Evolutionary conservation across 1,140 invertebrate genomes (phyloP).

Genomic region (Helicoverpa zea): DNA sequence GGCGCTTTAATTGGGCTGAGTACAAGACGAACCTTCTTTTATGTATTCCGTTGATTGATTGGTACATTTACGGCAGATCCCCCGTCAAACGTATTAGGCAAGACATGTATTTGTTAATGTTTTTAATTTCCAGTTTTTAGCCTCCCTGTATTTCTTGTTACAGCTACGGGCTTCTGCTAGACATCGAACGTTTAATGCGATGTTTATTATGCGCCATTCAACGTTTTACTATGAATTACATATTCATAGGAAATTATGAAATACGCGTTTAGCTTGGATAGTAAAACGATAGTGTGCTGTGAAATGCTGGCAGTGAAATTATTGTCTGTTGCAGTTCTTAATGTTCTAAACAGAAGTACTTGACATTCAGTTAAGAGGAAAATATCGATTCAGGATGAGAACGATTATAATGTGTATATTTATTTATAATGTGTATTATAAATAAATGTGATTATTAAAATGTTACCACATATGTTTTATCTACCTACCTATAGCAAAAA

Average conservation of each 20-base stretch:
- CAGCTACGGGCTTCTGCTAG: constrained; percentile 17
- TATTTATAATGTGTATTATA: too few relatives aligned
- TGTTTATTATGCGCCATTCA: constrained; percentile 50
- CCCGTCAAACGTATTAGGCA: constrained; percentile 45
- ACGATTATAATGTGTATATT: too few relatives aligned
- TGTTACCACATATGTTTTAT: too few relatives aligned
- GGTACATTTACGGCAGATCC: constrained; percentile 51
- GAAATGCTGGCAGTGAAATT: constrained; percentile 39
- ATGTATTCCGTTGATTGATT: constrained; percentile 76
- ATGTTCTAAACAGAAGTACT: constrained; percentile 4
- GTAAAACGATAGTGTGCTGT: constrained; percentile 35
- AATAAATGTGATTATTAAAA: too few relatives aligned
- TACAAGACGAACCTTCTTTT: constrained; percentile 56
- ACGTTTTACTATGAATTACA: constrained; percentile 52
- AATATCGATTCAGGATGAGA: not conserved
- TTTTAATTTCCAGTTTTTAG: constrained; percentile 42
- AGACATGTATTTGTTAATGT: constrained; percentile 48
- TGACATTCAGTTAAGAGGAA: not conserved
- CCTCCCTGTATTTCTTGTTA: constrained; percentile 15
- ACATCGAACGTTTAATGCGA: constrained; percentile 36
- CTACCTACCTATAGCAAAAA: too few relatives aligned
- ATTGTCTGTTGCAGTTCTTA: constrained; percentile 38
- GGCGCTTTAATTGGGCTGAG: constrained; percentile 83
- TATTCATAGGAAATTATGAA: constrained; percentile 57
- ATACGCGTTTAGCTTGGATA: constrained; percentile 43